Base-by-base conservation (phyloP, 2,797 vertebrate genomes). In the Cynodonichthys magdalenae region DNA sequence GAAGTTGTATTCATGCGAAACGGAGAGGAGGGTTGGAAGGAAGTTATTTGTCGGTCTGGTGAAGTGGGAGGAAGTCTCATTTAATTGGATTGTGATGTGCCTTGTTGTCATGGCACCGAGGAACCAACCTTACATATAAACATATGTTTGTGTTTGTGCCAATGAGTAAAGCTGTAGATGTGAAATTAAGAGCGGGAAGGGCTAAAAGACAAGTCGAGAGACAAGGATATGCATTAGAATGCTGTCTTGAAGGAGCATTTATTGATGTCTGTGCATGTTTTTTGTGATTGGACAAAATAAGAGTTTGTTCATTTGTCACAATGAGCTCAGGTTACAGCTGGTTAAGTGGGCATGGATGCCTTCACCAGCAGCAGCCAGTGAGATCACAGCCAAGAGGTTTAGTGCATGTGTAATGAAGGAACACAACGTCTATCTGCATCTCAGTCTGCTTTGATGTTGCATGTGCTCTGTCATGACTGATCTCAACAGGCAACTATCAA, bases 31-130 rank as follows among this genome's bases (percentile, higher is more conserved):
- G 67, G 73, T n/a, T 62, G 69, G 85, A 68, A 87, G 83, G 77
- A 93, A 90, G 87, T 89, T 90, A 85, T 90, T 91, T 84, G 77
- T 83, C 70, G 80, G 82, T 87, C 86, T 87, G 77, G 58, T 89
- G 87, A 93, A 92, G 89, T 85, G 87, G 85, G 85, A 92, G 89
- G 85, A 92, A 90, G 91, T 91, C 84, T 83, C 72, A 73, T 89
- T 90, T 92, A 92, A 92, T 92, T 92, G 91, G 90, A 93, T 93
- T 92, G 90, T 90, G 85, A 93, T 90, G 87, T 82, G 83, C 78
- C 74, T 66, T 74, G 92, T 94, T 92, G 92, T 93, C 93, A 93
- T 93, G 90, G 87, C 84, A 92, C 71, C 92, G 87, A 81, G 75
- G 89, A 87, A 76, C 80, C 71, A 76, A 89, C 84, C 84, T 87